Base-by-base conservation (phyloP, 2,797 vertebrate species). In the Enteromius afrohamiltoni region DNA sequence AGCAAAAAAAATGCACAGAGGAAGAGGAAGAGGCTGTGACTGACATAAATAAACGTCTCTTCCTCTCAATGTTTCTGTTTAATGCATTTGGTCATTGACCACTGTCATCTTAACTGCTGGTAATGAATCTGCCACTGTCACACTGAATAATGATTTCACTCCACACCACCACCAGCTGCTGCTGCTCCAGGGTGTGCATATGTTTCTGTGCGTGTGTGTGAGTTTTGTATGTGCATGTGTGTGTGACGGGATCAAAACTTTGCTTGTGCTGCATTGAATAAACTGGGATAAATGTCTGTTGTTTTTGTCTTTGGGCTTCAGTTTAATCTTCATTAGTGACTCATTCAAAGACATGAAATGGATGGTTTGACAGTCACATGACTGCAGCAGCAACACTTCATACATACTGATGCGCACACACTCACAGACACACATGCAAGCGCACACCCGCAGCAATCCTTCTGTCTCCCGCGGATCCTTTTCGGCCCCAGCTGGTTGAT, bases 311-410 rank as follows among this genome's bases (percentile, higher is more conserved):
- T 47, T 77, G 68, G 75, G 82, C 82, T 78, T 71, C 67, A 71
- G 60, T 83, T 83, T 78, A 83, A 83, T 83, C 82, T 70, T 77
- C 82, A 78, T 83, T 83, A 83, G 67, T 83, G 82, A 83, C 40
- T 83, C 67, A 71, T 78, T 83, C 82, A 64, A 65, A 78, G 67
- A 58, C 53, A 26, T 37, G 75, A 71, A 83, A 83, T 83, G 75
- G 67, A 83, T 83, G 82, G 75, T 78, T 83, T 78, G 75, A 78
- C 53, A 60, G 75, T 78, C 76, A 78, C 75, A 62, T 78, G 82
- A 83, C 65, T 78, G 67, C 40, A 78, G 75, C 21, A 13, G 67
- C 42, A 62, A 83, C 75, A 69, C 82, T 70, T 69, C 71, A 49
- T 81, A 80, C 83, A 74, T 85, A 68, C 77, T 80, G 69, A 85